Percentiles rank a stretch among this genome's conserved stretches.
phyloP scores from a whole-genome alignment of 2,113 vertebrate genomes.

The Narcine bancroftii region DNA sequence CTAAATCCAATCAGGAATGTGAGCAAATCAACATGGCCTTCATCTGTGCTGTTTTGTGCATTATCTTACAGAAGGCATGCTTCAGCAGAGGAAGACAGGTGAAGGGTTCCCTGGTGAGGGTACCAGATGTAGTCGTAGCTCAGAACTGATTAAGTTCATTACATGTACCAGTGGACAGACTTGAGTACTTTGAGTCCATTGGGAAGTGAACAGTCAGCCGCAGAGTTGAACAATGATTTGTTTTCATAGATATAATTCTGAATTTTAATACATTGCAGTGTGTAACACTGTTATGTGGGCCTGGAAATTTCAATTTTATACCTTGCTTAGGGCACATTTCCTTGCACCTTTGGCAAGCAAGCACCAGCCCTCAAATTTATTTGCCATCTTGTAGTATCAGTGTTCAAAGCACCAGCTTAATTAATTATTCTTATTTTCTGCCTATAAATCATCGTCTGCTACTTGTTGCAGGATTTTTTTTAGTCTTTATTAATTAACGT shows the following conservation, averaged over 20 bases:
- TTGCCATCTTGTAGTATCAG: background rate
- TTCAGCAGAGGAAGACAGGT: constrained; percentile 36
- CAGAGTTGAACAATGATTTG: constrained; percentile 4
- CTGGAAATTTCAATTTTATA: background rate
- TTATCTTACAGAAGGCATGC: constrained; percentile 32
- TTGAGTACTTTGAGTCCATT: background rate
- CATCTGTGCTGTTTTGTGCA: background rate
- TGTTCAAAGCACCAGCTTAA: background rate
- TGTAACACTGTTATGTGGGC: background rate
- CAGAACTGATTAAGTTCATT: constrained; percentile 36
- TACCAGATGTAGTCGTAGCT: constrained; percentile 35
- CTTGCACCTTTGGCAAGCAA: background rate
- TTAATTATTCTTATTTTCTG: background rate
- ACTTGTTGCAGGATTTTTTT: too few relatives aligned
- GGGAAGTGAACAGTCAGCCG: constrained; percentile 11
- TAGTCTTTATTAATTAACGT: background rate
- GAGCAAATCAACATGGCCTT: background rate
- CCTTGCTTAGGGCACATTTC: background rate
- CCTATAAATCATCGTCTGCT: background rate
- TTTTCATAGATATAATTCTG: constrained; percentile 16
- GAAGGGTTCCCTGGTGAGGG: constrained; percentile 29
- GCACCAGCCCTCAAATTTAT: background rate
- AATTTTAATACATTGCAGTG: background rate
- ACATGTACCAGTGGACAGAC: constrained; percentile 34
- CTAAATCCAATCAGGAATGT: background rate